phyloP scores from a whole-genome alignment of 2,113 vertebrate species.

The Melospiza melodia region DNA sequence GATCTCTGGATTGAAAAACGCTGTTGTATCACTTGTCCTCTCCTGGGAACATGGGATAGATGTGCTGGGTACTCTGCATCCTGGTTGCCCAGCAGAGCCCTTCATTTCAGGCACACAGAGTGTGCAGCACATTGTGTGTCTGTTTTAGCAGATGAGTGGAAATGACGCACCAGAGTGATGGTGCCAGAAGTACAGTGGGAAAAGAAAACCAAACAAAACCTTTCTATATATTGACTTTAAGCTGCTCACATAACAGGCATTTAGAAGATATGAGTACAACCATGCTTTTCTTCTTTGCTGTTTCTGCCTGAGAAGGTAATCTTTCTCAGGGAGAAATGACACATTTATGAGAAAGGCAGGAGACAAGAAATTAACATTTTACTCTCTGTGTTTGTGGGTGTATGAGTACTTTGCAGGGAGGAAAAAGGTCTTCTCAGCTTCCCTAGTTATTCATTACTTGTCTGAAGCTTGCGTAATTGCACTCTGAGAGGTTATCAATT shows the following conservation, averaged over 20 bases:
- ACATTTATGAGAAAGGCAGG: neutral
- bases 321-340: neutral
- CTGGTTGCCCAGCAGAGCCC: neutral
- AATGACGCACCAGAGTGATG: neutral
- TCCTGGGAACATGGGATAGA: neutral
- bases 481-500: neutral
- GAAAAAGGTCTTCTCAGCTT: neutral
- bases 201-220: neutral
- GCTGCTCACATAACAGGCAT: neutral
- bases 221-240: neutral
- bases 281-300: neutral
- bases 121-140: neutral
- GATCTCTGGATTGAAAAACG: neutral
- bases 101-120: fast-evolving
- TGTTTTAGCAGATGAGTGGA: neutral
- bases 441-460: neutral
- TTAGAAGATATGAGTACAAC: neutral
- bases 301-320: neutral
- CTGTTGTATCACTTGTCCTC: neutral
- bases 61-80: neutral
- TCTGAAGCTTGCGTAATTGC: neutral
- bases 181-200: neutral
- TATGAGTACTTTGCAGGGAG: neutral
- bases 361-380: neutral
- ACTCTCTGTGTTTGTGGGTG: neutral